Percentiles rank a stretch among this genome's conserved stretches.
Conservation (phyloP, 2,797 vertebrate genomes). For the Rhinichthys osculus region DNA sequence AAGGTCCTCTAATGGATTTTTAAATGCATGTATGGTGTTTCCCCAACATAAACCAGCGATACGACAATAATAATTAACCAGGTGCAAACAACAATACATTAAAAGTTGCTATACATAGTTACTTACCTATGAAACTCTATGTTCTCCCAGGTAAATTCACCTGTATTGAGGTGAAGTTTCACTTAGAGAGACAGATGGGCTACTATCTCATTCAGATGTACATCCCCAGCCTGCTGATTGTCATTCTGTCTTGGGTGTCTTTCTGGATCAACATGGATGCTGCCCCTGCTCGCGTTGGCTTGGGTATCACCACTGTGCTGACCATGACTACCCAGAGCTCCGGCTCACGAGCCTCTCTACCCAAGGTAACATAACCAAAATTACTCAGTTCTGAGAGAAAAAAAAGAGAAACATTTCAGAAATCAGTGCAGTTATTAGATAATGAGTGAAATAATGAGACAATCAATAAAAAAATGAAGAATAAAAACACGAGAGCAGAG, state of each 20-base stretch:
- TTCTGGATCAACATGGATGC: conserved; percentile 98
- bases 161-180: conserved; percentile 96
- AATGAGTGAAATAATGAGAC: neutral
- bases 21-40: neutral
- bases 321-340: conserved; percentile 97
- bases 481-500: neutral
- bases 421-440: neutral
- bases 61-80: neutral
- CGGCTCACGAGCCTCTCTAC: conserved; percentile 91
- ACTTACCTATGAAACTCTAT: conserved; percentile 8
- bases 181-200: conserved; percentile 94
- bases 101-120: neutral
- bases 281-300: conserved; percentile 88
- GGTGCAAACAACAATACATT: neutral
- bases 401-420: neutral
- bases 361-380: conserved; percentile 80
- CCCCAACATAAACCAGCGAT: neutral
- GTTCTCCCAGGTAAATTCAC: conserved; percentile 88
- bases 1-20: neutral
- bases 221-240: conserved; percentile 93
- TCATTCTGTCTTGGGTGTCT: conserved; percentile 95
- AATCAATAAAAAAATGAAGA: neutral
- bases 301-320: conserved; percentile 93
- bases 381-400: neutral
- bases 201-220: conserved; percentile 99